phyloP scores from a whole-genome alignment of 2,113 vertebrate genomes.

The Uria lomvia region DNA sequence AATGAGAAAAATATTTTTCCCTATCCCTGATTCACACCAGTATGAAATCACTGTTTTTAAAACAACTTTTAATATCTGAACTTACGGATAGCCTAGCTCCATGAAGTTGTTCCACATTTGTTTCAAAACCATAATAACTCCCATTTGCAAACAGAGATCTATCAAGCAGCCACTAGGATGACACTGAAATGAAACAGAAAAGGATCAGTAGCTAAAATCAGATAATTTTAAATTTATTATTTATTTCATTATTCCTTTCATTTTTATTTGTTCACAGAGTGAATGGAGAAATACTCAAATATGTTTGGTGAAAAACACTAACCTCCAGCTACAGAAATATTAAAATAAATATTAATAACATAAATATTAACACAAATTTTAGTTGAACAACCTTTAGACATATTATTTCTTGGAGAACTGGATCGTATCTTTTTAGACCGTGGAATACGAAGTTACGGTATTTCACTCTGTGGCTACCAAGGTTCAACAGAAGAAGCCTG shows the following conservation, averaged over 20 bases:
- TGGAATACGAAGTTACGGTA: neutral
- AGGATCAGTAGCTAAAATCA: neutral
- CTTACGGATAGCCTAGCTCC: conserved; percentile 97
- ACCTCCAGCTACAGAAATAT: neutral
- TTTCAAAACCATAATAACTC: conserved; percentile 98
- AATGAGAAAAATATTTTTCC: neutral
- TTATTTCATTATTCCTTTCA: neutral
- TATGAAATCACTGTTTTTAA: neutral
- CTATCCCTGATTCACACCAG: neutral
- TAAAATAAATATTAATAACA: neutral
- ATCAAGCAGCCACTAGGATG: conserved; percentile 98
- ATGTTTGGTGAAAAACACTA: neutral
- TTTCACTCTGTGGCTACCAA: neutral
- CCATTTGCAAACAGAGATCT: conserved; percentile 99
- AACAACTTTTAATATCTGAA: neutral
- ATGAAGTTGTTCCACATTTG: conserved; percentile 99
- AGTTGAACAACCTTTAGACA: neutral
- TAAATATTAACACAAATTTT: neutral
- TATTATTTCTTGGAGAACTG: neutral
- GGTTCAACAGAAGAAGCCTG: neutral
- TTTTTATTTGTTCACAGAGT: neutral
- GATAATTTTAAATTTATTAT: neutral
- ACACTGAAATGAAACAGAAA: conserved; percentile 77
- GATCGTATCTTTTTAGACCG: neutral
- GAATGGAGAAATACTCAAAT: neutral